Percentiles rank a stretch among this genome's conserved stretches.
phyloP scores from a whole-genome alignment of 2,888 invertebrate genomes.

The Ochropleura leucogaster region DNA sequence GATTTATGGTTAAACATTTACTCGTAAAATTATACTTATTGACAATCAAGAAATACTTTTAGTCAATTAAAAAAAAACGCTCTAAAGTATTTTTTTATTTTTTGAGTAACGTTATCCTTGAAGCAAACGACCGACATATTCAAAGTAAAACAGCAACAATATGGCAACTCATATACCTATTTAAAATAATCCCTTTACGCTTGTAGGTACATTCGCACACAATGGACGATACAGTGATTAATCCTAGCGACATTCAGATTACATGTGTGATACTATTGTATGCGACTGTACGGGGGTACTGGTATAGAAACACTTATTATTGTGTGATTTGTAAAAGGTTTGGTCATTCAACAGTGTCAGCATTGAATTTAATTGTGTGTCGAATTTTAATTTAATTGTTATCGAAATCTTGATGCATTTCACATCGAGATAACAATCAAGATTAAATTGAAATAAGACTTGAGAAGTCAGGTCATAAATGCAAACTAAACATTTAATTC shows the following conservation, averaged over 20 bases:
- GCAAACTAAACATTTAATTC: too few relatives aligned
- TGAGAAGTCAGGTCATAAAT: too few relatives aligned
- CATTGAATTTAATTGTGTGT: conserved; percentile 25
- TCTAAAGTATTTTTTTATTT: too few relatives aligned
- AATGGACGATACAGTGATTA: conserved; percentile 69
- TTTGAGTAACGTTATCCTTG: too few relatives aligned
- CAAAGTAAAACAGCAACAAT: conserved; percentile 2
- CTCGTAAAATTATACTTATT: too few relatives aligned
- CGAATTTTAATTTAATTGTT: conserved; percentile 16
- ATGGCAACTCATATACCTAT: conserved; percentile 51
- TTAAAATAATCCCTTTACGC: conserved; percentile 63
- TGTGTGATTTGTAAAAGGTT: conserved; percentile 9
- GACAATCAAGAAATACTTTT: too few relatives aligned
- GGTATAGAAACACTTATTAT: conserved; percentile 26
- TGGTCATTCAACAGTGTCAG: conserved; percentile 3
- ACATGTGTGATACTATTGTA: conserved; percentile 65
- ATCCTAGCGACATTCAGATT: conserved; percentile 75
- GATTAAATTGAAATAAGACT: not conserved
- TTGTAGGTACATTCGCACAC: conserved; percentile 26
- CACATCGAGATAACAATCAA: not conserved
- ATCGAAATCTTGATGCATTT: not conserved
- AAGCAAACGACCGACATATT: not conserved
- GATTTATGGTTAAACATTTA: too few relatives aligned
- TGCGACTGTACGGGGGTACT: conserved; percentile 38
- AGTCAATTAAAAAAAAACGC: too few relatives aligned